phyloP scores from a whole-genome alignment of 1,140 invertebrate genomes.

The Conus betulinus region DNA sequence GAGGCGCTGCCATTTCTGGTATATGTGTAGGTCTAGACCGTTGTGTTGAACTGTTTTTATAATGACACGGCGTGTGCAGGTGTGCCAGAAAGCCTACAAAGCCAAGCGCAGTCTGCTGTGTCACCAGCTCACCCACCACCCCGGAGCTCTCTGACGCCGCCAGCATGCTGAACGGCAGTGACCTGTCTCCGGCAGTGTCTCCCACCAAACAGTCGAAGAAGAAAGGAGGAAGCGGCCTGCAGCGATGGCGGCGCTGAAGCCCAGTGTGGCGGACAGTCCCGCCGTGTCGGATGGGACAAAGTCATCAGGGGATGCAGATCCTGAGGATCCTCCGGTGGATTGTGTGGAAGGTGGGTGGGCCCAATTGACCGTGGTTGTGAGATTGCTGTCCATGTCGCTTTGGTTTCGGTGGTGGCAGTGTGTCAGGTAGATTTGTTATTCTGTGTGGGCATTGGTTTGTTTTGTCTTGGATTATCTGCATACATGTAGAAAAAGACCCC shows the following conservation, averaged over 20 bases:
- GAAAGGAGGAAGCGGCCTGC: not conserved
- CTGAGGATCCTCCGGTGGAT: not conserved
- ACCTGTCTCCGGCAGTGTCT: not conserved
- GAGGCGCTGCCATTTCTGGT: not conserved
- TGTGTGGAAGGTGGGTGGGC: not conserved
- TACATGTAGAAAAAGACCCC: too few species aligned
- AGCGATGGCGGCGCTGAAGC: too few species aligned
- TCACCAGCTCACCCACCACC: conserved; percentile 64
- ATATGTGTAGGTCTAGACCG: too few species aligned
- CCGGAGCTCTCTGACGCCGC: conserved; percentile 25
- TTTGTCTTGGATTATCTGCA: too few species aligned
- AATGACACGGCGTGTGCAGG: conserved; percentile 42
- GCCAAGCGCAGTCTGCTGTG: conserved; percentile 68
- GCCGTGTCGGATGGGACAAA: conserved; percentile 36
- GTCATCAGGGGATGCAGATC: conserved; percentile 11
- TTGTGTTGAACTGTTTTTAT: not conserved
- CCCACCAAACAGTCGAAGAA: not conserved
- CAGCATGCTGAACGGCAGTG: not conserved
- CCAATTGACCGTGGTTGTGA: too few species aligned
- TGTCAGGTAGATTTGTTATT: too few species aligned
- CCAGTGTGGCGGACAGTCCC: not conserved
- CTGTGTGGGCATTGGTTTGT: too few species aligned
- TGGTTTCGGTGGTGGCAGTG: too few species aligned
- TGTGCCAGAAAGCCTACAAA: conserved; percentile 67
- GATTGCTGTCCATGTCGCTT: too few species aligned